These are phyloP conservation scores for Sinosuthora webbiana DNA, from an alignment of 2,113 vertebrate genomes.

Conservation along the genomic window DNA sequence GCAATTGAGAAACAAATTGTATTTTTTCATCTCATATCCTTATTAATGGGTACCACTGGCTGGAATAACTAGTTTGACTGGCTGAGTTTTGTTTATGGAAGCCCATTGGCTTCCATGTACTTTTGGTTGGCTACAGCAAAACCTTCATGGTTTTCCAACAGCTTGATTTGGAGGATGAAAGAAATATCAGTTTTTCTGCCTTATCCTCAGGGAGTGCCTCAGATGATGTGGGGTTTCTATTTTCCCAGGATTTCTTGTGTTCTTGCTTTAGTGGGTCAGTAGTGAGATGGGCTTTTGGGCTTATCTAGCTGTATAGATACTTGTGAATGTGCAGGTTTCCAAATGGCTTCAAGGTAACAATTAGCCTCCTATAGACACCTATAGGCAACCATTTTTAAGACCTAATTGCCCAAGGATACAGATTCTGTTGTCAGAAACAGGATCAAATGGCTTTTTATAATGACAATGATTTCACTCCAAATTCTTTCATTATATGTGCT, in stretches of 20 bases:
- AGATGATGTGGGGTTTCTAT: background rate
- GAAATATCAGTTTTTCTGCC: background rate
- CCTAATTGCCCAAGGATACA: background rate
- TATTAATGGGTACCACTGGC: background rate
- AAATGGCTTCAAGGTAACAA: background rate
- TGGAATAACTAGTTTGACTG: background rate
- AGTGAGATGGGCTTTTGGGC: background rate
- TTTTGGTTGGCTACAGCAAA: background rate
- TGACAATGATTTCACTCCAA: background rate
- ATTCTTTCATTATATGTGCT: background rate
- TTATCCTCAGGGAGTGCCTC: background rate
- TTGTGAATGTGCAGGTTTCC: background rate
- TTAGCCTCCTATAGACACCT: background rate
- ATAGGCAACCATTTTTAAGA: background rate
- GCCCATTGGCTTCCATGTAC: background rate
- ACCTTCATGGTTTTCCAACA: background rate
- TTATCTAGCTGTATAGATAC: background rate
- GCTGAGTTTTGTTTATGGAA: background rate
- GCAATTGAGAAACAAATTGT: conserved; percentile 45
- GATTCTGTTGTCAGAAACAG: background rate
- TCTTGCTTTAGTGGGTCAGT: background rate
- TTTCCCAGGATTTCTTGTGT: background rate
- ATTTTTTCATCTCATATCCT: conserved; percentile 13
- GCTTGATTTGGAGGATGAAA: background rate
- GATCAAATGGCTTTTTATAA: background rate